phyloP scores from a whole-genome alignment of 2,113 vertebrate species.

The Tychaedon coryphoeus region DNA sequence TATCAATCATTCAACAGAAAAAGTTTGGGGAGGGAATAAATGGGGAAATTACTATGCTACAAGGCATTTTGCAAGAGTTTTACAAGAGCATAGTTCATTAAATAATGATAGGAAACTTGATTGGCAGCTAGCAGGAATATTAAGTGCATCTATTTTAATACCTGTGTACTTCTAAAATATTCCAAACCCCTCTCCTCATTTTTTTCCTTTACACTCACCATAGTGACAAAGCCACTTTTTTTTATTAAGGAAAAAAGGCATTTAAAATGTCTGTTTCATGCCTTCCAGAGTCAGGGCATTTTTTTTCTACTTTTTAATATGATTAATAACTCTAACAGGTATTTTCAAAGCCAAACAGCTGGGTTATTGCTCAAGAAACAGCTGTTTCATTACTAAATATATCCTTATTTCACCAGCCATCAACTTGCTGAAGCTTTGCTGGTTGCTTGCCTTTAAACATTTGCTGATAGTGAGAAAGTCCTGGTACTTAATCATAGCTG shows the following conservation, averaged over 20 bases:
- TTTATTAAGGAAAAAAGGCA: background rate
- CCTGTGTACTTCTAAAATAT: background rate
- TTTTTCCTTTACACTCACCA: background rate
- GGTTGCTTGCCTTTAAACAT: constrained; percentile 62
- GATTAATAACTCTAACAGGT: constrained; percentile 67
- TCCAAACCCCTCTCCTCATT: fast-evolving
- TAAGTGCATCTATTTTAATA: background rate
- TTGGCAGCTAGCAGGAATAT: background rate
- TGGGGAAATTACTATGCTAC: background rate
- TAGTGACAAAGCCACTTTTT: background rate
- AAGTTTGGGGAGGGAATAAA: background rate
- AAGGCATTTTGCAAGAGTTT: background rate
- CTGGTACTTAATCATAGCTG: constrained; percentile 57
- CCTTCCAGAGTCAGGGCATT: background rate
- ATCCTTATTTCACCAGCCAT: constrained; percentile 42
- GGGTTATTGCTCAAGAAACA: constrained; percentile 60
- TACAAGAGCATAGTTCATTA: background rate
- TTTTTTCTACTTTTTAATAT: constrained; percentile 42
- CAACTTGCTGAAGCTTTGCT: constrained; percentile 46
- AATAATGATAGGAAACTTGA: background rate
- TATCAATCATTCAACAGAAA: background rate
- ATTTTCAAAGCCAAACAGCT: constrained; percentile 65
- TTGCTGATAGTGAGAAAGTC: constrained; percentile 63
- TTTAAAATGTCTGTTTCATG: constrained; percentile 15
- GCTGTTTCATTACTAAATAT: constrained; percentile 68